Evolutionary conservation across 1,140 invertebrate species (phyloP).

Genomic region (Heterodera carotae): DNA sequence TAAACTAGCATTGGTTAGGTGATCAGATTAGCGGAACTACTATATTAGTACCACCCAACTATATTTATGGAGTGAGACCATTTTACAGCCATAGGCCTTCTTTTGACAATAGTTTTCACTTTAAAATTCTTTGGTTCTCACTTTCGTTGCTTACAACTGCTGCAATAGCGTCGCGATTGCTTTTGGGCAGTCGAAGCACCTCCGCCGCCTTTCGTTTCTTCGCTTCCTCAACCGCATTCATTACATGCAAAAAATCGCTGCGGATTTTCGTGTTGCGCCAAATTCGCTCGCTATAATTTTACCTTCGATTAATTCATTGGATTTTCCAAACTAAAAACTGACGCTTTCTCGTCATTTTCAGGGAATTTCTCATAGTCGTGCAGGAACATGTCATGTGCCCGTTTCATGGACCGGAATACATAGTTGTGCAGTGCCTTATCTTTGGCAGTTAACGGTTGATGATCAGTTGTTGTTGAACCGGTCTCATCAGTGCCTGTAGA

Average conservation of each 20-base stretch:
- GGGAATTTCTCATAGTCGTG: conserved; percentile 84
- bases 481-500: background rate
- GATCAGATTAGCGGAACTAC: no score
- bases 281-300: conserved; percentile 75
- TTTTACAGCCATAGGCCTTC: no score
- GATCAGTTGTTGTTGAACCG: background rate
- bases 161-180: conserved; percentile 35
- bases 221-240: conserved; percentile 76
- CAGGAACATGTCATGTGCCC: conserved; percentile 96
- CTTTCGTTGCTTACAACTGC: conserved; percentile 48
- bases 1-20: no score
- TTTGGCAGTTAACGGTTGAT: conserved; percentile 25
- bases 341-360: conserved; percentile 80
- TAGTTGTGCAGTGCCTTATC: conserved; percentile 66
- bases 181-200: conserved; percentile 51
- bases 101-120: background rate
- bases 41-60: no score
- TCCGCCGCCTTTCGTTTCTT: conserved; percentile 51
- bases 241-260: conserved; percentile 83
- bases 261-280: conserved; percentile 76
- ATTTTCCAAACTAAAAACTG: conserved; percentile 70
- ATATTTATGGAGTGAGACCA: no score
- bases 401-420: conserved; percentile 92
- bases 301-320: conserved; percentile 22
- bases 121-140: conserved; percentile 5